A percentile compares a stretch with the other conserved stretches of the same genome.
Evolutionary conservation across 2,113 vertebrate genomes (phyloP).

Genomic region (Noturus placidus): DNA sequence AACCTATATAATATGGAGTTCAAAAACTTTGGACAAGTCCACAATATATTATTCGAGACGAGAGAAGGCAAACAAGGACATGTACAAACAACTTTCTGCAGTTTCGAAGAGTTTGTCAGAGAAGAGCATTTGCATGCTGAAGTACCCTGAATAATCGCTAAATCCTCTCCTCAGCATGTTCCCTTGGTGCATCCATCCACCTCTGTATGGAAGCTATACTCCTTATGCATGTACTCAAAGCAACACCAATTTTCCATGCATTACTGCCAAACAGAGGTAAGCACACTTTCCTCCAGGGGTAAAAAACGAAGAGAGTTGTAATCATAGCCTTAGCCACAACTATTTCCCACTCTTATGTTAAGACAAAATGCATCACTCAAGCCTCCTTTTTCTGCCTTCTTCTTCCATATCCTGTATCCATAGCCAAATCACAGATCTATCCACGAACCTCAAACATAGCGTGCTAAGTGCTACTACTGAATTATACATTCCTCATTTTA

Average conservation of each 20-base stretch:
- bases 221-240: slow-evolving; percentile 18
- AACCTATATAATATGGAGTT: background rate
- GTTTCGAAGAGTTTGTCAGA: background rate
- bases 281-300: background rate
- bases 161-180: slow-evolving; percentile 25
- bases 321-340: background rate
- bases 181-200: slow-evolving; percentile 13
- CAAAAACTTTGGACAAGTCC: background rate
- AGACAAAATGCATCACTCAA: background rate
- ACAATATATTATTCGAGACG: background rate
- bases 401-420: background rate
- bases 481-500: background rate
- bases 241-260: slow-evolving; percentile 23
- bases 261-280: slow-evolving; percentile 4
- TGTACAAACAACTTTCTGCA: background rate
- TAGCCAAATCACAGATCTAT: background rate
- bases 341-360: background rate
- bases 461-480: too few species aligned
- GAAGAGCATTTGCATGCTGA: background rate
- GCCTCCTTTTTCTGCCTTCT: background rate
- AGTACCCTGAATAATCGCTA: background rate
- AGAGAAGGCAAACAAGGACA: background rate
- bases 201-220: slow-evolving; percentile 17
- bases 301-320: background rate
- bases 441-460: background rate